Evolutionary conservation across 2,113 vertebrate genomes (phyloP).

Genomic region (Chamaea fasciata): DNA sequence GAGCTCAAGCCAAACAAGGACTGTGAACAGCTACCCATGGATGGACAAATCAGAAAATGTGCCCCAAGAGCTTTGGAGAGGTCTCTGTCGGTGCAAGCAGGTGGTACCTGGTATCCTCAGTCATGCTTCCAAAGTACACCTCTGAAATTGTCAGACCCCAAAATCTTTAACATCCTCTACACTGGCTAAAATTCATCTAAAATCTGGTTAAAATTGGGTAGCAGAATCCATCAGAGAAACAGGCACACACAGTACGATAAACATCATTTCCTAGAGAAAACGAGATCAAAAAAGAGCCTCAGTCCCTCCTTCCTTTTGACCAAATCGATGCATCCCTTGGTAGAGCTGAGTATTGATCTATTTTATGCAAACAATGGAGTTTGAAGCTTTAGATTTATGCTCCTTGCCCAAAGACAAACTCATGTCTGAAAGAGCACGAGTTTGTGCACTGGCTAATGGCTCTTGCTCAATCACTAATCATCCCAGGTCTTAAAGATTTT

Average conservation of each 20-base stretch:
- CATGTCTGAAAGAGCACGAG: neutral
- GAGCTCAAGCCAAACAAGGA: neutral
- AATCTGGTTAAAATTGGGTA: neutral
- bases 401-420: neutral
- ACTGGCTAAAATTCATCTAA: neutral
- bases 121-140: neutral
- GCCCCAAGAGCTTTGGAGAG: neutral
- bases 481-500: constrained; percentile 33
- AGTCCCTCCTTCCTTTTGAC: neutral
- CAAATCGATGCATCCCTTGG: neutral
- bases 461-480: constrained; percentile 7
- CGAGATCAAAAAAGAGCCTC: neutral
- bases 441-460: neutral
- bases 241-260: rapidly evolving
- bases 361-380: neutral
- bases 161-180: neutral
- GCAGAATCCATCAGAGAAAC: neutral
- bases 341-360: neutral
- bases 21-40: neutral
- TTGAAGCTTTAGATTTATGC: neutral
- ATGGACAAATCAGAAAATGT: neutral
- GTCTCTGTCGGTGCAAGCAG: neutral
- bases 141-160: neutral
- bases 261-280: neutral
- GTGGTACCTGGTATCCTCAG: neutral